Evolutionary conservation across 2,113 vertebrate genomes (phyloP), one percentile per base, ranked within the genome.

Genomic region (Cardinalis cardinalis): DNA sequence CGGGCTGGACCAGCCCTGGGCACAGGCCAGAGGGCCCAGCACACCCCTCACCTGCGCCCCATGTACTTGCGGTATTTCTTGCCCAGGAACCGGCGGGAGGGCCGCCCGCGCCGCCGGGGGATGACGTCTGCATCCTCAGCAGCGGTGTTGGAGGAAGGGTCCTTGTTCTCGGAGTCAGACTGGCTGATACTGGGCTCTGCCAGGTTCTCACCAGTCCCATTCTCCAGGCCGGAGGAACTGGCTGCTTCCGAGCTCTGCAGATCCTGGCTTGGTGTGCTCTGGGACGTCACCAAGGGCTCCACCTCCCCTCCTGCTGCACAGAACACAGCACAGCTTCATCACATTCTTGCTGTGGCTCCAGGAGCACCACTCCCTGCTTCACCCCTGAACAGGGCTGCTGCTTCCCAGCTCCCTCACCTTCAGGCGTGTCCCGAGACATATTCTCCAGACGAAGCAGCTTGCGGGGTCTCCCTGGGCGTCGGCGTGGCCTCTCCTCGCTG

Each of bases 1-100:
- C 0, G 0, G 72, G 86, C 92, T 93, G 93, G 86, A 91, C 94
- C 34, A 2, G 83, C 93, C 93, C 89, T 91, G 82, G 87, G 80
- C 89, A 58, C 10, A 48, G 73, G 87, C 90, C 87, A 52, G 81
- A 89, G 84, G 69, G 72, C 92, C 84, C 87, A 71, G 74, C 82
- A 71, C 91, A 80, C 87, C 49, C 73, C 97, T 97, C 96, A 98
- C 98, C 98, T 98, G 94, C 76, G 96, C 75, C 97, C 98, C 58
- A 98, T 97, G 55, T 98, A 99, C 95, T 99, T 99, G 96, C 98
- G 99, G 95, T 99, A 99, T 94, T 99, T 99, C 96, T 99, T 99
- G 85, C 99, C 98, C 48, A 99, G 97, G 95, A 99, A 99, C 40
- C 98, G 97, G 75, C 98, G 98, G 41, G 99, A 99, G 56, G 99